Percentiles rank a stretch among this genome's conserved stretches.
These are phyloP conservation scores for Apaloderma vittatum DNA, from an alignment of 2,113 vertebrate genomes.

Conservation along the genomic window DNA sequence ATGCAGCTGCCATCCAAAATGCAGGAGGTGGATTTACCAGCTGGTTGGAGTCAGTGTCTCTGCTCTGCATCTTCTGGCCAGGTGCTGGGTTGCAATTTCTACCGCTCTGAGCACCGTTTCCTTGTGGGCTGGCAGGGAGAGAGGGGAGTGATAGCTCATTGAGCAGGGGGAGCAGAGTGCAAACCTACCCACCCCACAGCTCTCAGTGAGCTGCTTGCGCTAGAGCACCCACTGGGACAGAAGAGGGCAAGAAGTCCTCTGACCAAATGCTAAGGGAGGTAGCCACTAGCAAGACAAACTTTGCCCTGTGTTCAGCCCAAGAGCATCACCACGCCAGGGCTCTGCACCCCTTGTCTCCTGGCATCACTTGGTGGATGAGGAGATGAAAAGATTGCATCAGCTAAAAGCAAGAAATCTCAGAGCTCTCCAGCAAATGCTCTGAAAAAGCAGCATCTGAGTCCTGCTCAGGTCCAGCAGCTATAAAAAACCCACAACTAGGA, in stretches of 20 bases:
- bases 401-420: neutral
- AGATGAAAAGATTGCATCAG: neutral
- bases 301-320: neutral
- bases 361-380: neutral
- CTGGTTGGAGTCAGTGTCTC: neutral
- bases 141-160: neutral
- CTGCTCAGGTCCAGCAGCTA: neutral
- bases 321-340: neutral
- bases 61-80: neutral
- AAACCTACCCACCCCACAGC: neutral
- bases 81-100: neutral
- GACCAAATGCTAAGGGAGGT: neutral
- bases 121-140: constrained; percentile 17
- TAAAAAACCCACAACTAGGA: neutral
- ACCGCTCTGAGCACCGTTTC: neutral
- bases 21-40: neutral
- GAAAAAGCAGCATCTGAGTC: neutral
- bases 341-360: neutral
- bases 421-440: neutral
- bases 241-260: neutral
- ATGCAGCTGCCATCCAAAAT: fast-evolving
- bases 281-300: neutral
- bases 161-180: neutral
- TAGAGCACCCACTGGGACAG: fast-evolving
- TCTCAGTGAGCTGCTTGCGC: neutral